phyloP scores from a whole-genome alignment of 1,140 invertebrate species.

The Anthonomus grandis region DNA sequence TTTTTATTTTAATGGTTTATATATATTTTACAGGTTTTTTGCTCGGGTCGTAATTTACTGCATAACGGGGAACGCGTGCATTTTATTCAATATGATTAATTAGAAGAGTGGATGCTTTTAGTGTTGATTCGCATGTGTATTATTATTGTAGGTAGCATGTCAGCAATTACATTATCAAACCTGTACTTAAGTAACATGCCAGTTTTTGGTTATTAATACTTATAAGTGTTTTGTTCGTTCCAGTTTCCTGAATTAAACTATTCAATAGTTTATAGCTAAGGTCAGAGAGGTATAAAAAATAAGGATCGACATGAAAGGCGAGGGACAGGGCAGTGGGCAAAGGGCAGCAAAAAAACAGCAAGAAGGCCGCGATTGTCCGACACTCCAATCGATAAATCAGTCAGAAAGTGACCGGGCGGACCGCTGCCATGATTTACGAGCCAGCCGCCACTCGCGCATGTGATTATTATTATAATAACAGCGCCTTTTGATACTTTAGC shows the following conservation, averaged over 20 bases:
- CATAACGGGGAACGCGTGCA: background rate
- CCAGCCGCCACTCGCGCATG: slow-evolving; percentile 44
- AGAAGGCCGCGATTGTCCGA: slow-evolving; percentile 26
- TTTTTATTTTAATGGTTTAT: slow-evolving; percentile 10
- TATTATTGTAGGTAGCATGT: too few relatives aligned
- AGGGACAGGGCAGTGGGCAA: slow-evolving; percentile 17
- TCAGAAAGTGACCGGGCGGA: slow-evolving; percentile 45
- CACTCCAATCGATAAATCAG: slow-evolving; percentile 46
- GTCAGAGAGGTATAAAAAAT: slow-evolving; percentile 8
- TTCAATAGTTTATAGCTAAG: too few relatives aligned
- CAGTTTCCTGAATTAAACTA: too few relatives aligned
- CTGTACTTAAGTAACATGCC: too few relatives aligned
- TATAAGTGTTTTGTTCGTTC: too few relatives aligned
- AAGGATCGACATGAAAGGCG: slow-evolving; percentile 16
- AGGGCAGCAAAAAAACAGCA: slow-evolving; percentile 28
- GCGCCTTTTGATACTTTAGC: slow-evolving; percentile 31
- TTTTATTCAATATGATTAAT: background rate
- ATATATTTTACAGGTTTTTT: slow-evolving; percentile 8
- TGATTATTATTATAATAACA: slow-evolving; percentile 48
- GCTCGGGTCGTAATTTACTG: slow-evolving; percentile 1
- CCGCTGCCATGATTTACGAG: slow-evolving; percentile 46
- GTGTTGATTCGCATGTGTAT: too few relatives aligned
- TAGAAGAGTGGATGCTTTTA: too few relatives aligned
- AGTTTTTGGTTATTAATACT: too few relatives aligned
- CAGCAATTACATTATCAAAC: too few relatives aligned